phyloP scores from a whole-genome alignment of 1,140 invertebrate species.

The Solen grandis region DNA sequence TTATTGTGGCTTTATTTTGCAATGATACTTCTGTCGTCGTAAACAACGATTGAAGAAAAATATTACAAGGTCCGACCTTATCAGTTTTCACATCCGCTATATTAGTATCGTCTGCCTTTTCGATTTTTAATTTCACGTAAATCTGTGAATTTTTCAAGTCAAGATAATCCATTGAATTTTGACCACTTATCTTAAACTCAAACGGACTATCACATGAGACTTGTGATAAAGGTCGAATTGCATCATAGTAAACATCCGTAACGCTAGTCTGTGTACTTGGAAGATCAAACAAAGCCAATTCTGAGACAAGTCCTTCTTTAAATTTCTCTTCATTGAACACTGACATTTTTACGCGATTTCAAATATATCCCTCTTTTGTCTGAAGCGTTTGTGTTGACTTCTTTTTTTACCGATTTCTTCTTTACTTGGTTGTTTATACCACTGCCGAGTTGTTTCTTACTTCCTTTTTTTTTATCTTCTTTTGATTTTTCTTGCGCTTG shows the following conservation, averaged over 20 bases:
- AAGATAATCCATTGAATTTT: slow-evolving; percentile 6
- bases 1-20: slow-evolving; percentile 1
- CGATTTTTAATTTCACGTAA: neutral
- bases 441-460: neutral
- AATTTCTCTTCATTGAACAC: neutral
- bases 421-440: neutral
- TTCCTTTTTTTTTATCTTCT: neutral
- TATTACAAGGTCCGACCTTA: neutral
- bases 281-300: neutral
- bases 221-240: neutral
- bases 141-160: neutral
- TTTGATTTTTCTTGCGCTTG: neutral
- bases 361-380: neutral
- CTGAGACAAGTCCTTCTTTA: neutral
- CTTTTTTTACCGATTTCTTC: neutral
- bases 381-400: neutral
- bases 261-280: neutral
- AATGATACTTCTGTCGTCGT: neutral
- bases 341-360: neutral
- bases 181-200: slow-evolving; percentile 3
- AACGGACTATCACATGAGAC: neutral
- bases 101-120: neutral
- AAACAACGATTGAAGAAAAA: neutral
- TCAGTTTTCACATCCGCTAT: neutral
- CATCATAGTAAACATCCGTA: neutral